Conservation (phyloP, 2,113 vertebrate species). For the Brachirus orientalis region DNA sequence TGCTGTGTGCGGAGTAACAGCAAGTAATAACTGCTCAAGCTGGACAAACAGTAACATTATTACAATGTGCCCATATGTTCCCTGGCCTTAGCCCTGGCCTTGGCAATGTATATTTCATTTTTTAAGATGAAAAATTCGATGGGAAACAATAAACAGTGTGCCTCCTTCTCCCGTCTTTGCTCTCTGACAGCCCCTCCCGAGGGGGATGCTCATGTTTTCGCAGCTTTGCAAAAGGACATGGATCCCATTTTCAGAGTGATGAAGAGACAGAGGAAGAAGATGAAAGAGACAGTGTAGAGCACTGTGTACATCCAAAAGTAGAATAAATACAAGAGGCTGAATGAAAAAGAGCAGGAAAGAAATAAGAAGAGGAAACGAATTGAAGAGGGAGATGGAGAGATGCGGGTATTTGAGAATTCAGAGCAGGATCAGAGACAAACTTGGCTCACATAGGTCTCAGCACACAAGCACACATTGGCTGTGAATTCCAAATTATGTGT, state of each 20-base stretch:
- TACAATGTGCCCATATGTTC: conserved; percentile 41
- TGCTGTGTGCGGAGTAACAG: conserved; percentile 20
- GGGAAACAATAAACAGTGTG: conserved; percentile 62
- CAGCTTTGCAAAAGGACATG: conserved; percentile 61
- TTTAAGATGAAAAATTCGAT: conserved; percentile 75
- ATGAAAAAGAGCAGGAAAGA: conserved; percentile 16
- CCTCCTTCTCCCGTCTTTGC: conserved; percentile 41
- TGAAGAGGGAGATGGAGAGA: conserved; percentile 8
- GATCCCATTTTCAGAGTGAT: conserved; percentile 67
- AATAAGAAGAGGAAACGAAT: conserved; percentile 26
- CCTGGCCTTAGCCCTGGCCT: conserved; percentile 38
- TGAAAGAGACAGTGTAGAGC: conserved; percentile 56
- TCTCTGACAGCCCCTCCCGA: conserved; percentile 58
- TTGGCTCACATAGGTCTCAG: conserved; percentile 67
- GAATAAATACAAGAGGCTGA: conserved; percentile 54
- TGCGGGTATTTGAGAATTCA: conserved; percentile 66
- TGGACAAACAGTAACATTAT: conserved; percentile 70
- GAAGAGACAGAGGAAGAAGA: conserved; percentile 56
- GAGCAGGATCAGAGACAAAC: conserved; percentile 69
- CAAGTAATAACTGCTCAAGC: conserved; percentile 54
- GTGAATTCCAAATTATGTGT: conserved; percentile 69
- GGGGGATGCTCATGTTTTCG: conserved; percentile 61
- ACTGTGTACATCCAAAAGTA: conserved; percentile 41
- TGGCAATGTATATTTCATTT: conserved; percentile 71
- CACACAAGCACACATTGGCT: conserved; percentile 53